These are phyloP conservation scores for Tinea semifulvella DNA, from an alignment of 2,888 invertebrate genomes.

Conservation along the genomic window DNA sequence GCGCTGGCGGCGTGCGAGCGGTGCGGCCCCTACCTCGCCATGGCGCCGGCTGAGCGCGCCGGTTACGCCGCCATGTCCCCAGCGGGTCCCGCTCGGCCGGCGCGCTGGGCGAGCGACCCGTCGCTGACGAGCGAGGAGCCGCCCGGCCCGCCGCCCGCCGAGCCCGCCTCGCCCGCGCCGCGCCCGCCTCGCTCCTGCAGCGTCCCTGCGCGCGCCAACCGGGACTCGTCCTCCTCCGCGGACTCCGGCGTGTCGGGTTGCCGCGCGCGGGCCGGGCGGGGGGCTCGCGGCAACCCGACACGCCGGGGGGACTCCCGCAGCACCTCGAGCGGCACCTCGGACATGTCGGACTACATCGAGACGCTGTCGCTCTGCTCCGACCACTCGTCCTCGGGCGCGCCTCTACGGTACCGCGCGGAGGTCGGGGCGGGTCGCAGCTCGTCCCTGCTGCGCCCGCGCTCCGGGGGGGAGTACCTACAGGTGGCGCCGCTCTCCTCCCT, in stretches of 20 bases:
- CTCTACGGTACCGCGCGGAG: slow-evolving; percentile 24
- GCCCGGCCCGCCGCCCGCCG: slow-evolving; percentile 26
- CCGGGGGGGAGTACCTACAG: slow-evolving; percentile 77
- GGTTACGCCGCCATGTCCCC: neutral
- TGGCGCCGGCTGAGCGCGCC: neutral
- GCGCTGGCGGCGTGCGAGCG: slow-evolving; percentile 20
- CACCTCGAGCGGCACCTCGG: slow-evolving; percentile 81
- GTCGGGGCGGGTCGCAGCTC: neutral
- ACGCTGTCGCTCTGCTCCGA: slow-evolving; percentile 84
- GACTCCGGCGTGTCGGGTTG: slow-evolving; percentile 73
- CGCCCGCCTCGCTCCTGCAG: slow-evolving; percentile 39
- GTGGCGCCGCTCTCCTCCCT: neutral
- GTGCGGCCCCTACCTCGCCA: slow-evolving; percentile 26
- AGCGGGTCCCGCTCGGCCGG: slow-evolving; percentile 26
- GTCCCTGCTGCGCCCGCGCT: slow-evolving; percentile 73
- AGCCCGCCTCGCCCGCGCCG: slow-evolving; percentile 31
- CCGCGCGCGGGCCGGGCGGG: slow-evolving; percentile 54
- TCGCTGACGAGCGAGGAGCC: slow-evolving; percentile 60
- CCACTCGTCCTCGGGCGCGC: slow-evolving; percentile 75
- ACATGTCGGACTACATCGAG: slow-evolving; percentile 90
- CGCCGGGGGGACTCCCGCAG: slow-evolving; percentile 59
- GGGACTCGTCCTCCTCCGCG: slow-evolving; percentile 75
- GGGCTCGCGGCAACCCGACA: slow-evolving; percentile 57
- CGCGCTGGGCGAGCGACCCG: slow-evolving; percentile 76
- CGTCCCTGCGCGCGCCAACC: neutral